phyloP scores from a whole-genome alignment of 1,140 invertebrate species.

The Drosophila auraria region DNA sequence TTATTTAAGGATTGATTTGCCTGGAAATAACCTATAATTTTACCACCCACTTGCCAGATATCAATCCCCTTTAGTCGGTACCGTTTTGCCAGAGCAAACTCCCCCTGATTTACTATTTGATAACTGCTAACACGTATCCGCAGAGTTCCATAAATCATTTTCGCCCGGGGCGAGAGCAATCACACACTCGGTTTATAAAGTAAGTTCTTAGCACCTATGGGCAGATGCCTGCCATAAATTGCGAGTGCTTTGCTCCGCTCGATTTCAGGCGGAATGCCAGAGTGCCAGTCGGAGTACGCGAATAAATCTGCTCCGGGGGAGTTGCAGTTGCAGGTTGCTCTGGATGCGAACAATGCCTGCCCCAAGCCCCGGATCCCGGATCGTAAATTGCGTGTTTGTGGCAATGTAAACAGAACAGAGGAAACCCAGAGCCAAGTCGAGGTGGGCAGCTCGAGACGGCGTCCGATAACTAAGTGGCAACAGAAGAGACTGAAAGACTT shows the following conservation, averaged over 20 bases:
- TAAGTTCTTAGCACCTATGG: slow-evolving; percentile 41
- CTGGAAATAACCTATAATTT: slow-evolving; percentile 15
- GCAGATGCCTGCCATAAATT: slow-evolving; percentile 53
- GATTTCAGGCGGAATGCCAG: slow-evolving; percentile 21
- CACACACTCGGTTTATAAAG: slow-evolving; percentile 43
- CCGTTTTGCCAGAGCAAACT: slow-evolving; percentile 8
- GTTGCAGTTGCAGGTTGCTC: slow-evolving; percentile 18
- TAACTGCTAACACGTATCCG: slow-evolving; percentile 37
- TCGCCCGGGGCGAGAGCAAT: slow-evolving; percentile 33
- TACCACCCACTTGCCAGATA: slow-evolving; percentile 8
- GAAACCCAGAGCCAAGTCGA: not conserved
- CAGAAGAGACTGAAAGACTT: slow-evolving; percentile 1
- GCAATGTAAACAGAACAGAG: slow-evolving; percentile 40
- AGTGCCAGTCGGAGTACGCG: not conserved
- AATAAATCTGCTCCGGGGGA: slow-evolving; percentile 28
- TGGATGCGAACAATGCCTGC: slow-evolving; percentile 41
- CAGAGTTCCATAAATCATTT: slow-evolving; percentile 35
- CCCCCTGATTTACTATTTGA: slow-evolving; percentile 29
- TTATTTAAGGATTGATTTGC: slow-evolving; percentile 4
- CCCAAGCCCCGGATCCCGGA: slow-evolving; percentile 33
- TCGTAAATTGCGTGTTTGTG: slow-evolving; percentile 52
- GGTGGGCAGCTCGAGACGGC: slow-evolving; percentile 28
- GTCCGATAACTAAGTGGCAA: slow-evolving; percentile 40
- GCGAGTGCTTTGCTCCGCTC: slow-evolving; percentile 27
- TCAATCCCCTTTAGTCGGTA: not conserved